Evolutionary conservation across 2,888 invertebrate genomes (phyloP), one percentile per base, ranked within the genome.

Genomic region (Itoplectis maculator): DNA sequence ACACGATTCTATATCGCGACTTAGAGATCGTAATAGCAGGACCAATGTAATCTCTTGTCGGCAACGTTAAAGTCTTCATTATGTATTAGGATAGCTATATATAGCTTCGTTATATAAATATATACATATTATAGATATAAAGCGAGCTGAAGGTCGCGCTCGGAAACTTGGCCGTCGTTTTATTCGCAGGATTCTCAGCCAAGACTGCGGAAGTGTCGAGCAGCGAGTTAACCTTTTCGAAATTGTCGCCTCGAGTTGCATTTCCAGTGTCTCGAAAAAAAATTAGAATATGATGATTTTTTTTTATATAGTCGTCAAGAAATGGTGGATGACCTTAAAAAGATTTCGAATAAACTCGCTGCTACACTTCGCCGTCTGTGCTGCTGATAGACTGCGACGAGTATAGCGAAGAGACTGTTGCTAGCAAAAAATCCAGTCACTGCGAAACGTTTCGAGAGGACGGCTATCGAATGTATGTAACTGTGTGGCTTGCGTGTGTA

Each of bases 41-140:
- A 79, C 79, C 79, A 79, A 79, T 73, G 69, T 78, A 73, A 68
- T 73, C 73, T 78, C 63, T 73, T 68, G 59, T 73, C 73, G 79
- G 73, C 65, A 79, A 61, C 51, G 70, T 70, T 54, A 51, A 78
- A 78, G 40, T 66, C 70, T 79, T 72, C 56, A 79, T 72, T 72
- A 72, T 72, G 20, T 40, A 72, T 40, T 72, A 72, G 51, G 42
- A 75, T 56, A 75, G 29, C 40, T 73, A 49, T 63, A 78, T 51
- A 65, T 70, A 69, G 76, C 42, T 73, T 29, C 35, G 59, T 73
- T 72, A 42, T 79, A 49, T 40, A 40, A 13, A 61, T 61, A 73
- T 37, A 45, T 51, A 61, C 37, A 61, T 61, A 40, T 40, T 49
- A 66, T 40, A 65, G 13, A 35, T 59, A 68, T 29, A 65, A 13